Conservation (phyloP, 1,140 invertebrate genomes). For the Diploscapter pachys region DNA sequence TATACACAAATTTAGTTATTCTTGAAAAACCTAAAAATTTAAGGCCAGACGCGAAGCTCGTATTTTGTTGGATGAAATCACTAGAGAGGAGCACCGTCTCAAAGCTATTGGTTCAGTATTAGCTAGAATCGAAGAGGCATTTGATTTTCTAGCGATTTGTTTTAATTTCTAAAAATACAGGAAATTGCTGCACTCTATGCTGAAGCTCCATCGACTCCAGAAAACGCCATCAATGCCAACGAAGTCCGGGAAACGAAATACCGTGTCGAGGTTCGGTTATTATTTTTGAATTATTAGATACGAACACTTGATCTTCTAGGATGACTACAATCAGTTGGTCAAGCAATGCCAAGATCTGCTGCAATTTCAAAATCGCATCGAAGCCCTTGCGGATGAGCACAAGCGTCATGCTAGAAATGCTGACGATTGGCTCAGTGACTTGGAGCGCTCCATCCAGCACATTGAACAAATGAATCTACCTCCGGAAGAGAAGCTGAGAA, state of each 20-base stretch:
- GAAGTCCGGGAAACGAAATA: conserved; percentile 3
- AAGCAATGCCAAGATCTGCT: conserved; percentile 26
- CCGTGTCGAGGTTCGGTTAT: conserved; percentile 7
- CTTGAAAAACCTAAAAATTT: background rate
- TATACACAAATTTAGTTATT: conserved; percentile 9
- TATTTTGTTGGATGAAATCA: conserved; percentile 26
- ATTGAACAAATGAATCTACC: too few species aligned
- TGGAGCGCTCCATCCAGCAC: too few species aligned
- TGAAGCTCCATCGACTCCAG: conserved; percentile 14
- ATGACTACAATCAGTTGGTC: conserved; percentile 14
- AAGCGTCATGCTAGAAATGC: too few species aligned
- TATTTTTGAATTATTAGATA: background rate
- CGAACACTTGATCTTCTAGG: background rate
- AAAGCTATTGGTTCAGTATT: conserved; percentile 27
- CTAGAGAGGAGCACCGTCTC: conserved; percentile 14
- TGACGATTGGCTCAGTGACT: too few species aligned
- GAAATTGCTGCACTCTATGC: conserved; percentile 28
- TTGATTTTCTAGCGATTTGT: too few species aligned
- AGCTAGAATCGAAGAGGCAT: conserved; percentile 6
- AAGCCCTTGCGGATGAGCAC: too few species aligned
- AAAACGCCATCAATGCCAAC: conserved; percentile 12
- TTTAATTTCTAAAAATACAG: background rate
- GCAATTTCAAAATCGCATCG: conserved; percentile 20
- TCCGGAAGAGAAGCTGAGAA: too few species aligned
- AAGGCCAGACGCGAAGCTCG: conserved; percentile 10